Percentiles rank a stretch among this genome's conserved stretches.
phyloP scores from a whole-genome alignment of 1,140 invertebrate species.

The Brachionus paranguensis region DNA sequence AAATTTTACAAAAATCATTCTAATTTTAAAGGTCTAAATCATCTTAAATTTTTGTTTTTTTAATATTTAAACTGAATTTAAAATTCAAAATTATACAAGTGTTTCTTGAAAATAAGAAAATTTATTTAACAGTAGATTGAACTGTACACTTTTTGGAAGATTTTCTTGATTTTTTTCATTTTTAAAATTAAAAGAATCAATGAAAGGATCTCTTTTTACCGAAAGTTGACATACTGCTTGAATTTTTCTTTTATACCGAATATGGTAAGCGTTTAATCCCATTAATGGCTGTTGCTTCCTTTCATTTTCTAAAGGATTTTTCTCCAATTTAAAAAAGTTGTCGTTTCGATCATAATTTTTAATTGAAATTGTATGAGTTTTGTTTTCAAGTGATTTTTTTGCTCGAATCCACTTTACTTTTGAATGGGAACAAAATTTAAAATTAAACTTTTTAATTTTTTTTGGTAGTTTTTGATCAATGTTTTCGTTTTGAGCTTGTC shows the following conservation, averaged over 20 bases:
- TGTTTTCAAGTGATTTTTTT: neutral
- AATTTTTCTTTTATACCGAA: neutral
- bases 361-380: neutral
- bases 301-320: neutral
- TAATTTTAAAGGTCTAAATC: neutral
- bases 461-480: neutral
- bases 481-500: neutral
- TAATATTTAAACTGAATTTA: neutral
- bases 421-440: neutral
- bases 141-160: neutral
- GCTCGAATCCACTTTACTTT: neutral
- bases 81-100: neutral
- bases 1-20: neutral
- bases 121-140: neutral
- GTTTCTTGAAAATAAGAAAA: neutral
- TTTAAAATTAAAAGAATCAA: neutral
- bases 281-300: neutral
- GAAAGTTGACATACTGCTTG: neutral
- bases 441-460: neutral
- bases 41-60: neutral
- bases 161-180: neutral
- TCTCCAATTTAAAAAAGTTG: neutral
- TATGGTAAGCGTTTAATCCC: neutral
- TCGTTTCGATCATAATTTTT: neutral
- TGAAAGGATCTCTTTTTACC: neutral